These are phyloP conservation scores for Drosophila nasuta DNA, from an alignment of 1,140 invertebrate genomes.

Conservation along the genomic window DNA sequence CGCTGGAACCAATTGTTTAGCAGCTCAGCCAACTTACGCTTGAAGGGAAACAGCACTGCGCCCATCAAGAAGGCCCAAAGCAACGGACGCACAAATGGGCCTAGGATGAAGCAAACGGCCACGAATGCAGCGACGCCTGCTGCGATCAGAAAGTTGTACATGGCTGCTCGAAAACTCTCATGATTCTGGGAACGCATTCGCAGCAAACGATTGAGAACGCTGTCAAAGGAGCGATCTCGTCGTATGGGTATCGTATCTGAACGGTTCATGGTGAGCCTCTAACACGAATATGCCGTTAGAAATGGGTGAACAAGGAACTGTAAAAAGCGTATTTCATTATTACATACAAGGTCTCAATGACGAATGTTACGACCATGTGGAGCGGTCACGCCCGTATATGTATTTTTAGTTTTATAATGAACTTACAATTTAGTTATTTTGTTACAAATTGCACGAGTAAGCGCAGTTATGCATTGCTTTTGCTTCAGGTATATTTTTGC, in stretches of 20 bases:
- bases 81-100: constrained; percentile 96
- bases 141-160: constrained; percentile 93
- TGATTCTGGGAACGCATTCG: constrained; percentile 79
- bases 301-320: constrained; percentile 19
- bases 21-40: constrained; percentile 88
- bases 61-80: constrained; percentile 97
- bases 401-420: constrained; percentile 28
- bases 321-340: not conserved
- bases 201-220: constrained; percentile 75
- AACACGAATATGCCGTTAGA: not conserved
- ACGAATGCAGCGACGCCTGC: constrained; percentile 92
- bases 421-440: constrained; percentile 36
- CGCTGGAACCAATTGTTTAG: constrained; percentile 89
- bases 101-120: constrained; percentile 89
- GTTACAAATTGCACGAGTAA: constrained; percentile 16
- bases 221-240: constrained; percentile 82
- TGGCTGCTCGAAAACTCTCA: constrained; percentile 90
- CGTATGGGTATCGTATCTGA: constrained; percentile 75
- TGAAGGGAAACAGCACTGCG: constrained; percentile 94
- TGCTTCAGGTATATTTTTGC: not conserved
- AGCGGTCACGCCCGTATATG: constrained; percentile 30
- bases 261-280: constrained; percentile 65
- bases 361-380: constrained; percentile 30
- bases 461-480: constrained; percentile 27
- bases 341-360: constrained; percentile 17